Conservation (phyloP, 2,888 invertebrate species). For the Eupelmus urozonus region DNA sequence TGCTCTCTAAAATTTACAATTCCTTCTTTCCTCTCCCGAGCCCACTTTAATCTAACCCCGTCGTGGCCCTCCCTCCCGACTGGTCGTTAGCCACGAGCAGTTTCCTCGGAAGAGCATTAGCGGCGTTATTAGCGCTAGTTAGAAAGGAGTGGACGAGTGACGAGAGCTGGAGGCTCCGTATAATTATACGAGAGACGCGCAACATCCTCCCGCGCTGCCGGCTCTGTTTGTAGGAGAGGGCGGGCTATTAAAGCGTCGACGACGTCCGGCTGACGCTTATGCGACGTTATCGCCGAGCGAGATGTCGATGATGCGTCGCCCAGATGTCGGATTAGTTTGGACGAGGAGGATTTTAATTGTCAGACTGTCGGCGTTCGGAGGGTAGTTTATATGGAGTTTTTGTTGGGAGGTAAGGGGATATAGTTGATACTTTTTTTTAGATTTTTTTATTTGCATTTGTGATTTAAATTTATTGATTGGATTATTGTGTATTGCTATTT, state of each 20-base stretch:
- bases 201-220: slow-evolving; percentile 59
- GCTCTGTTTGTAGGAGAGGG: slow-evolving; percentile 65
- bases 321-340: too few relatives aligned
- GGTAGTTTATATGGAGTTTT: too few relatives aligned
- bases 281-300: slow-evolving; percentile 53
- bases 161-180: too few relatives aligned
- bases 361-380: too few relatives aligned
- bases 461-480: too few relatives aligned
- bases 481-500: too few relatives aligned
- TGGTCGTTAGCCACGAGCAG: slow-evolving; percentile 68
- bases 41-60: slow-evolving; percentile 31
- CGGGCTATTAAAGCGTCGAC: background rate
- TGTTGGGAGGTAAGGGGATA: too few relatives aligned
- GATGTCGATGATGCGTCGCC: slow-evolving; percentile 13
- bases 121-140: slow-evolving; percentile 73
- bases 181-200: too few relatives aligned
- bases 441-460: background rate
- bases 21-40: background rate
- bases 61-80: slow-evolving; percentile 35
- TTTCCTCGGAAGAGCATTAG: slow-evolving; percentile 73
- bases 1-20: background rate
- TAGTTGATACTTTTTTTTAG: background rate
- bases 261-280: slow-evolving; percentile 33
- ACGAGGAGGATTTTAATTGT: too few relatives aligned
- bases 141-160: slow-evolving; percentile 61